Conservation (phyloP, 2,888 invertebrate genomes). For the Lapara coniferarum region DNA sequence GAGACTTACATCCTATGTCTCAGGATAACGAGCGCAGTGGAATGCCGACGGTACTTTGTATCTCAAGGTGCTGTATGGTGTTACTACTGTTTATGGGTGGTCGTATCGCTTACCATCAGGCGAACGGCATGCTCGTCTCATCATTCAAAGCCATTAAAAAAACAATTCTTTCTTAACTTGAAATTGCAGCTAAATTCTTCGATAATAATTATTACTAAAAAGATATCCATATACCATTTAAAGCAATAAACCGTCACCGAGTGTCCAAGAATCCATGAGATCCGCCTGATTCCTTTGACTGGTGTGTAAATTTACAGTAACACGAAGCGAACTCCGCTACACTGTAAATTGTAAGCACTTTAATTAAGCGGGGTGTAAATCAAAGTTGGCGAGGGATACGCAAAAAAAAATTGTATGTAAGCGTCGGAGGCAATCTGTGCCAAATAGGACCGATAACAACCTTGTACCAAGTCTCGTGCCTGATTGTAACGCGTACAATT, state of each 20-base stretch:
- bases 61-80: too few species aligned
- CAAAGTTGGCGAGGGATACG: conserved; percentile 18
- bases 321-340: conserved; percentile 22
- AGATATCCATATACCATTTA: background rate
- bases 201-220: background rate
- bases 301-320: conserved; percentile 24
- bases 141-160: too few species aligned
- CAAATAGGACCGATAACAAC: conserved; percentile 1
- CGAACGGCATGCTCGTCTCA: too few species aligned
- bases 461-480: background rate
- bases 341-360: conserved; percentile 26
- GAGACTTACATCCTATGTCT: too few species aligned
- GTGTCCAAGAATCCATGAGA: background rate
- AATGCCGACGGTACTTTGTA: too few species aligned
- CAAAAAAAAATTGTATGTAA: conserved; percentile 22
- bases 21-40: too few species aligned
- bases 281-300: conserved; percentile 20
- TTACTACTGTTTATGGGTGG: too few species aligned
- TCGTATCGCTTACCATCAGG: too few species aligned
- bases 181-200: background rate
- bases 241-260: background rate
- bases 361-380: conserved; percentile 20
- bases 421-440: conserved; percentile 25
- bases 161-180: background rate
- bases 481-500: background rate